A percentile compares a stretch with the other conserved stretches of the same genome.
These are phyloP conservation scores for Pheosia gnoma DNA, from an alignment of 2,888 invertebrate species.

Conservation along the genomic window DNA sequence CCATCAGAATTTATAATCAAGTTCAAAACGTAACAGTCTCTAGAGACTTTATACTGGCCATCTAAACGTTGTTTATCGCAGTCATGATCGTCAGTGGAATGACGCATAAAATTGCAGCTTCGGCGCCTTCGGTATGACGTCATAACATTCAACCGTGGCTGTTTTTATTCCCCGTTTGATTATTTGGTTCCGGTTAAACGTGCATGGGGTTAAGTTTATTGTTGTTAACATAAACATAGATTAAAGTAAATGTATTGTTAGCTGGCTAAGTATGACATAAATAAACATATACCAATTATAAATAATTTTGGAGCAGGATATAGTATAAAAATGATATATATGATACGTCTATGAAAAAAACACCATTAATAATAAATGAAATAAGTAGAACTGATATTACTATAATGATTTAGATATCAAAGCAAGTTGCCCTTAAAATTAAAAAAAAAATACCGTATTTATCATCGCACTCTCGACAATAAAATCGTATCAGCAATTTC, in stretches of 20 bases:
- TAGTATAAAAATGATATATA: too few relatives aligned
- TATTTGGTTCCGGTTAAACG: constrained; percentile 26
- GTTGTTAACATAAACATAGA: constrained; percentile 21
- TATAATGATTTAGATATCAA: too few relatives aligned
- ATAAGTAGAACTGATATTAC: too few relatives aligned
- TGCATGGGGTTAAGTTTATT: constrained; percentile 28
- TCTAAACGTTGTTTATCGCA: constrained; percentile 17
- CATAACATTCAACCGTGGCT: constrained; percentile 33
- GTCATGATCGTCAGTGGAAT: constrained; percentile 37
- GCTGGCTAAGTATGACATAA: too few relatives aligned
- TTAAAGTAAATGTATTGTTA: constrained; percentile 17
- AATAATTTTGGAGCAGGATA: too few relatives aligned
- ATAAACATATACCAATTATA: too few relatives aligned
- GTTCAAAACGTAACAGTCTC: too few relatives aligned
- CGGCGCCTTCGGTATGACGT: constrained; percentile 35
- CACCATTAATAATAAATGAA: too few relatives aligned
- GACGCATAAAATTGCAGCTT: constrained; percentile 36
- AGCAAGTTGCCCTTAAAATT: background rate
- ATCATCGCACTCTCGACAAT: too few relatives aligned
- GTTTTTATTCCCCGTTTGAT: constrained; percentile 31
- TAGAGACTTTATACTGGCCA: background rate
- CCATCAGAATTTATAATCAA: too few relatives aligned
- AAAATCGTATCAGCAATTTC: background rate
- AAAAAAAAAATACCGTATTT: too few relatives aligned
- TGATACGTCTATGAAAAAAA: too few relatives aligned